These are phyloP conservation scores for Lasioglossum leucozonium DNA, from an alignment of 2,888 invertebrate species.

Conservation along the genomic window DNA sequence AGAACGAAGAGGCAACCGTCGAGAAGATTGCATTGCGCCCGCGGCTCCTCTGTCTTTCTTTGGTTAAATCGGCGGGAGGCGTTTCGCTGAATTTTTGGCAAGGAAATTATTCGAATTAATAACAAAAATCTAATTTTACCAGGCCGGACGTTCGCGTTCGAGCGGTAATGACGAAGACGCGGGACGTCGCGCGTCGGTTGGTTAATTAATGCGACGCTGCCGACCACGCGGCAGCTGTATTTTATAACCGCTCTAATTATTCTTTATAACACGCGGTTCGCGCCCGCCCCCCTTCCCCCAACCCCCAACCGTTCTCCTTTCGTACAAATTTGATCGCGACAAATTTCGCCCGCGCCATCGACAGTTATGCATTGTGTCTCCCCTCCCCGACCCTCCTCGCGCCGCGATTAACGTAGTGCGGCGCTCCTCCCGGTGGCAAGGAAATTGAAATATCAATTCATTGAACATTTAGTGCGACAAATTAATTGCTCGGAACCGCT, in stretches of 20 bases:
- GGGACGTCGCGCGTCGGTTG: background rate
- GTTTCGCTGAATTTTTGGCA: background rate
- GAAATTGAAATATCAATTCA: slow-evolving; percentile 38
- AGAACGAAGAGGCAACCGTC: background rate
- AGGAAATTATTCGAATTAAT: background rate
- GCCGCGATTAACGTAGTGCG: slow-evolving; percentile 14
- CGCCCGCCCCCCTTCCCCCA: too few relatives aligned
- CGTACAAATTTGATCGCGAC: background rate
- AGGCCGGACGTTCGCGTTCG: background rate
- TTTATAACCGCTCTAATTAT: slow-evolving; percentile 10
- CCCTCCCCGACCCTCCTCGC: too few relatives aligned
- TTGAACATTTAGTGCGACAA: slow-evolving; percentile 30
- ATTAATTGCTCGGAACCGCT: slow-evolving; percentile 30
- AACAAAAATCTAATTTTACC: background rate
- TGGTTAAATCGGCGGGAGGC: background rate
- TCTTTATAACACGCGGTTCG: background rate
- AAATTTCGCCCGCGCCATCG: background rate
- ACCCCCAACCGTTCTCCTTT: background rate
- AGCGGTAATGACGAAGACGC: background rate
- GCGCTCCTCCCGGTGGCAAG: background rate
- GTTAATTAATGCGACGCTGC: slow-evolving; percentile 1
- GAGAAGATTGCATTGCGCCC: background rate
- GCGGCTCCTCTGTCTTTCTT: background rate
- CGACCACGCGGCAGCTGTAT: background rate
- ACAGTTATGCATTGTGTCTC: too few relatives aligned